Percentiles rank a stretch among this genome's conserved stretches.
Conservation (phyloP, 2,797 vertebrate genomes). For the Columba guinea region DNA sequence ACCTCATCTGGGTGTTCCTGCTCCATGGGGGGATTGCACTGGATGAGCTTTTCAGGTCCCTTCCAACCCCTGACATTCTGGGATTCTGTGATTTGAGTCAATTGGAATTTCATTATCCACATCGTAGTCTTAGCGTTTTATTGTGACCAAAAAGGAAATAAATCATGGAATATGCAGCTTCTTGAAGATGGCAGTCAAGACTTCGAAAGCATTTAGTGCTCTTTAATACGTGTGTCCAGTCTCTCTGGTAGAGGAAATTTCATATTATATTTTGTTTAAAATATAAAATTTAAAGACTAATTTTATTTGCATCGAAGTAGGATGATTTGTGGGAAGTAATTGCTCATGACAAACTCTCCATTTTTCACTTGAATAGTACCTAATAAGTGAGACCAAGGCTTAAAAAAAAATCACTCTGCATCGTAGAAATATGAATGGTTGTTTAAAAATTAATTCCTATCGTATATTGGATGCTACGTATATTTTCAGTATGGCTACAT, state of each 20-base stretch:
- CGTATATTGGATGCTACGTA: not conserved
- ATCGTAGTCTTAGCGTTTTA: not conserved
- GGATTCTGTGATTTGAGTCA: not conserved
- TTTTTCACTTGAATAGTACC: conserved; percentile 14
- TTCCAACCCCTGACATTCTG: too few species aligned
- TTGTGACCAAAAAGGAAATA: not conserved
- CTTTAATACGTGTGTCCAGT: not conserved
- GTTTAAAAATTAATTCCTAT: not conserved
- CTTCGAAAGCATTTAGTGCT: not conserved
- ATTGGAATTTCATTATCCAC: not conserved
- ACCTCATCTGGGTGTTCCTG: too few species aligned
- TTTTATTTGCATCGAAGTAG: not conserved
- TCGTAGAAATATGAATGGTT: not conserved
- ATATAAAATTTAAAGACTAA: not conserved
- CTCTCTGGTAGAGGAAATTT: not conserved
- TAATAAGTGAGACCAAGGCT: not conserved
- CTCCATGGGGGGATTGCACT: too few species aligned
- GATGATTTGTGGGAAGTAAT: not conserved
- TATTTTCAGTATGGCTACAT: not conserved
- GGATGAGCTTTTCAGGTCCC: too few species aligned
- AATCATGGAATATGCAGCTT: not conserved
- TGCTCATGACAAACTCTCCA: not conserved
- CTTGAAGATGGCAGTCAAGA: not conserved
- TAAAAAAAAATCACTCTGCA: not conserved
- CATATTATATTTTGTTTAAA: not conserved